Conservation (phyloP, 2,113 vertebrate genomes). For the Labeo catla region DNA sequence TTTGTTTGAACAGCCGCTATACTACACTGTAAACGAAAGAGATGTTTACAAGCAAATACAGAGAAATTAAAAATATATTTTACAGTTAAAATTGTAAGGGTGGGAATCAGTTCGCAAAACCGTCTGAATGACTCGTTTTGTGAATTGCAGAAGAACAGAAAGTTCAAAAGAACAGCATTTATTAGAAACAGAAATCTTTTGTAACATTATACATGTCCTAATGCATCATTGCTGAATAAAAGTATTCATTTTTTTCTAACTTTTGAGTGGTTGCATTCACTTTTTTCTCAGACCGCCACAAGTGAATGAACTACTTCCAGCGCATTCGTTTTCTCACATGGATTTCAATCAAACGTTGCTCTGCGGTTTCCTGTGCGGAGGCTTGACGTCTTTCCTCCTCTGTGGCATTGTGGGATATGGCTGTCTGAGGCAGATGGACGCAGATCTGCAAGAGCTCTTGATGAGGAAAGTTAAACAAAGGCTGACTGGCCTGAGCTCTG, state of each 20-base stretch:
- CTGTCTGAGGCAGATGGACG: slow-evolving; percentile 29
- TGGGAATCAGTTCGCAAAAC: background rate
- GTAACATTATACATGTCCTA: background rate
- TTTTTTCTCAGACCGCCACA: background rate
- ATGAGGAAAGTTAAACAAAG: slow-evolving; percentile 52
- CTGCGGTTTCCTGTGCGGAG: slow-evolving; percentile 27
- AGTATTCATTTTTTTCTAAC: background rate
- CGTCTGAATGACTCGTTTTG: background rate
- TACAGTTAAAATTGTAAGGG: background rate
- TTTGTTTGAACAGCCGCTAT: background rate
- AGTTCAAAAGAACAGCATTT: background rate
- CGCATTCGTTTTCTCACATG: background rate
- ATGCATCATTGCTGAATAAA: background rate
- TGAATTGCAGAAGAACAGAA: background rate
- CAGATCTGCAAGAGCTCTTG: slow-evolving; percentile 27
- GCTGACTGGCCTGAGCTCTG: slow-evolving; percentile 24
- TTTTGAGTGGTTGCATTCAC: background rate
- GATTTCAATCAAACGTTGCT: slow-evolving; percentile 50
- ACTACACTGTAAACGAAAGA: background rate
- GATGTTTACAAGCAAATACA: background rate
- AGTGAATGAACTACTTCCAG: background rate
- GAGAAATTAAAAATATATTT: background rate
- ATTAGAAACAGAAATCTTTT: background rate
- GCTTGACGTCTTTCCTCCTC: slow-evolving; percentile 48
- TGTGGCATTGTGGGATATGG: slow-evolving; percentile 20